phyloP scores from a whole-genome alignment of 2,113 vertebrate genomes.

The Antennarius striatus region DNA sequence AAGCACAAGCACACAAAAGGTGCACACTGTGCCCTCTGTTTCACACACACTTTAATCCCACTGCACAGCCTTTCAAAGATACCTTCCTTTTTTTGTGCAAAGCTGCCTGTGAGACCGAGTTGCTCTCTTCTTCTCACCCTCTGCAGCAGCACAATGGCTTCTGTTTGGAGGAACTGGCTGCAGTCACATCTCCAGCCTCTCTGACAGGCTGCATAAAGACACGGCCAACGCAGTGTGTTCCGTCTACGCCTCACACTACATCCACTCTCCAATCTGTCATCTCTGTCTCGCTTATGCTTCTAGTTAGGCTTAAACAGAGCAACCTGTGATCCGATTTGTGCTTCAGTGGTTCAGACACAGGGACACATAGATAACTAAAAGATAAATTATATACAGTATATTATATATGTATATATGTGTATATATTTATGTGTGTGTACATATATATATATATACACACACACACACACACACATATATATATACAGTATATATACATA shows the following conservation, averaged over 20 bases:
- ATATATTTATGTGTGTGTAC: too few species aligned
- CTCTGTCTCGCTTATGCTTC: conserved; percentile 28
- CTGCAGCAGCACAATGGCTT: conserved; percentile 51
- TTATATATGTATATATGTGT: too few species aligned
- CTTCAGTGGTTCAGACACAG: background rate
- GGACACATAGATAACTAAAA: too few species aligned
- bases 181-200: conserved; percentile 23
- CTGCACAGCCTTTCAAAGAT: conserved; percentile 42
- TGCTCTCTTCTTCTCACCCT: conserved; percentile 46
- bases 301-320: conserved; percentile 16
- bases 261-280: conserved; percentile 18
- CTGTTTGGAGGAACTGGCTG: conserved; percentile 29
- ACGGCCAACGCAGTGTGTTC: conserved; percentile 10
- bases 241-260: conserved; percentile 2
- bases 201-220: conserved; percentile 41
- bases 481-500: too few species aligned
- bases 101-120: conserved; percentile 48
- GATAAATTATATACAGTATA: too few species aligned
- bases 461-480: too few species aligned
- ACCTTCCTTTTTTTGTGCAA: conserved; percentile 37
- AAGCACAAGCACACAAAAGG: conserved; percentile 4
- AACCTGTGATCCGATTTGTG: conserved; percentile 21
- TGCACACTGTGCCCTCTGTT: conserved; percentile 7
- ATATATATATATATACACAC: too few species aligned
- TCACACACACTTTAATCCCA: conserved; percentile 21